Evolutionary conservation across 1,140 invertebrate species (phyloP).

Genomic region (Drosophila eugracilis): DNA sequence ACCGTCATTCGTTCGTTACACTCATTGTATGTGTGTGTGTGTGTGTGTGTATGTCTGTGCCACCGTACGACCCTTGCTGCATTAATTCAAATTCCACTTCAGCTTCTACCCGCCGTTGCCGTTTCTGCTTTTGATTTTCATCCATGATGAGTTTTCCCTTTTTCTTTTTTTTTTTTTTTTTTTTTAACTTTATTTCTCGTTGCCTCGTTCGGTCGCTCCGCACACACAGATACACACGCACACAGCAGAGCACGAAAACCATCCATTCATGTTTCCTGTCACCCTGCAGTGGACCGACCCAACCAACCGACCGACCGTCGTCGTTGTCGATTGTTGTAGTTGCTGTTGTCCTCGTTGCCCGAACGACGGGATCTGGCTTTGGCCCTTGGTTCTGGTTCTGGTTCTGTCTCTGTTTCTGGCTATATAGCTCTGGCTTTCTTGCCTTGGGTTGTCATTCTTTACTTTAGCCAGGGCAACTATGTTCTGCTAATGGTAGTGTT

Average conservation of each 20-base stretch:
- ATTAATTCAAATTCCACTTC: slow-evolving; percentile 79
- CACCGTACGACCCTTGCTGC: slow-evolving; percentile 74
- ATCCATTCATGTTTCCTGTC: slow-evolving; percentile 83
- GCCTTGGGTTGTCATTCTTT: slow-evolving; percentile 13
- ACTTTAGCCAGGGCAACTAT: slow-evolving; percentile 16
- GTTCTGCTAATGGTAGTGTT: slow-evolving; percentile 8
- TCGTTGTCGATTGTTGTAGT: slow-evolving; percentile 32
- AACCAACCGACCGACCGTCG: slow-evolving; percentile 9
- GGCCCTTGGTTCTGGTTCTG: slow-evolving; percentile 17
- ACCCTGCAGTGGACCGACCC: slow-evolving; percentile 67
- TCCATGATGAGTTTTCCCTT: slow-evolving; percentile 81
- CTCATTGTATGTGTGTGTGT: slow-evolving; percentile 30
- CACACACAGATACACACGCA: slow-evolving; percentile 39
- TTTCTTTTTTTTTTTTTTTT: slow-evolving; percentile 51
- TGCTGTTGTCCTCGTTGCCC: slow-evolving; percentile 49
- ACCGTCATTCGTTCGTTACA: slow-evolving; percentile 47
- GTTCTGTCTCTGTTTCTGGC: slow-evolving; percentile 23
- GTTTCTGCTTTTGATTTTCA: slow-evolving; percentile 82
- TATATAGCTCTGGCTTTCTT: slow-evolving; percentile 17
- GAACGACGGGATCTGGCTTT: slow-evolving; percentile 46
- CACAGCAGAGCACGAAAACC: slow-evolving; percentile 62
- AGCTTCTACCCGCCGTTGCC: slow-evolving; percentile 65
- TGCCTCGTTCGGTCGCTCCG: slow-evolving; percentile 41
- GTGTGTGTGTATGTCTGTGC: slow-evolving; percentile 36
- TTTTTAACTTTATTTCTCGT: slow-evolving; percentile 59